Evolutionary conservation across 2,113 vertebrate genomes (phyloP), one percentile per base, ranked within the genome.

Genomic region (Theropithecus gelada): DNA sequence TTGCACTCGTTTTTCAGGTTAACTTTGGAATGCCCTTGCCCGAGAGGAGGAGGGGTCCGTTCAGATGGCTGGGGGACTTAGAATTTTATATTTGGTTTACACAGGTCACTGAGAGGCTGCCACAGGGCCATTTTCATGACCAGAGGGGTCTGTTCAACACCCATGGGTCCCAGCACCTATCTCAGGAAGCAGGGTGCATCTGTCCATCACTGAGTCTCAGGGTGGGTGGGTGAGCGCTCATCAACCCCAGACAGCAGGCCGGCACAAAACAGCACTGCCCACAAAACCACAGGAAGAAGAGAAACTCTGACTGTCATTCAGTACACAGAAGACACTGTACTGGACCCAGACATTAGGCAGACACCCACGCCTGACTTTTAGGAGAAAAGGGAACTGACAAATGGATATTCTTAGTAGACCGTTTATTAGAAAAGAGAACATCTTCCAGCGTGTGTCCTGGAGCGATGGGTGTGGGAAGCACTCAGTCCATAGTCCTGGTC

Each of bases 231-330:
- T 55, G 30, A 30, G 17, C 2, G 0, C 23, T 23, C 18, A 6
- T 35, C 27, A 32, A 25, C 55, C 43, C 78, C 40, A 50, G 59
- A 68, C 17, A 32, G 30, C 2, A 23, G 55, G 40, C 5, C 0
- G 5, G 35, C 30, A 17, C 40, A 40, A 66, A 95, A 43, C 2
- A 38, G 23, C 55, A 55, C n/a, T 8, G 32, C 40, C 83, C 86
- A 70, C 12, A 50, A 94, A 89, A 88, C 76, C 78, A 66, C 78
- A 50, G 72, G 90, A 88, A 94, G 80, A 30, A 11, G 80, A 72
- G 82, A 75, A 45, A 82, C 25, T 40, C 55, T 12, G 27, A 27
- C 5, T 38, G 55, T n/a, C 70, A 18, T 6, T 40, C 35, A 73
- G 40, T 38, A 43, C 83, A 66, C 35, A 55, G 68, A 79, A 83